Evolutionary conservation across 2,113 vertebrate genomes (phyloP).

Genomic region (Rissa tridactyla): DNA sequence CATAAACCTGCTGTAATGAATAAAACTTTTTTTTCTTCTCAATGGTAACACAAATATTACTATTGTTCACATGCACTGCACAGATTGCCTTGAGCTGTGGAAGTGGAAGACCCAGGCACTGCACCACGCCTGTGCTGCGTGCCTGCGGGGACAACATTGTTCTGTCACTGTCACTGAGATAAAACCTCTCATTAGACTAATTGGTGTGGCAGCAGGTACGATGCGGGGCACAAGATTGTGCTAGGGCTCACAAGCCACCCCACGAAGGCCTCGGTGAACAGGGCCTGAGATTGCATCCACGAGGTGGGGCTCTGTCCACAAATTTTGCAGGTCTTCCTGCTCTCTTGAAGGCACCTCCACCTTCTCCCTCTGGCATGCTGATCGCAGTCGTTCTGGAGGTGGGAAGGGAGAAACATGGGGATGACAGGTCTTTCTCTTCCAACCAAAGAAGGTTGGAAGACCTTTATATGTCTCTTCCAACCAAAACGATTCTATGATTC

Average conservation of each 20-base stretch:
- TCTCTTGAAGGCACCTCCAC: neutral
- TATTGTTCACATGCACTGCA: neutral
- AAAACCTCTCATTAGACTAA: neutral
- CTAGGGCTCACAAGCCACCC: neutral
- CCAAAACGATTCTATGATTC: neutral
- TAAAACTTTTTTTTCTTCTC: neutral
- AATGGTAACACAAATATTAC: neutral
- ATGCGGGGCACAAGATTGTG: neutral
- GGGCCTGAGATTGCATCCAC: neutral
- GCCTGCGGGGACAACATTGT: fast-evolving
- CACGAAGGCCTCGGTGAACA: neutral
- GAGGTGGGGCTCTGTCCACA: neutral
- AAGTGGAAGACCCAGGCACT: neutral
- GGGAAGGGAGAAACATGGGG: neutral
- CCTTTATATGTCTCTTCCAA: neutral
- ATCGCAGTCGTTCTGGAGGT: neutral
- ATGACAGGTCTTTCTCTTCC: neutral
- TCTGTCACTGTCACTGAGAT: neutral
- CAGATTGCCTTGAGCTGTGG: neutral
- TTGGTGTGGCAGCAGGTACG: neutral
- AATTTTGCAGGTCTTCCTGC: neutral
- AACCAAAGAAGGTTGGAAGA: neutral
- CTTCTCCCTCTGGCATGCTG: neutral
- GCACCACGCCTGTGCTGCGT: neutral
- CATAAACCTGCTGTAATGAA: neutral